Conservation (phyloP, 2,888 invertebrate genomes). For the Drosophila engyochracea region DNA sequence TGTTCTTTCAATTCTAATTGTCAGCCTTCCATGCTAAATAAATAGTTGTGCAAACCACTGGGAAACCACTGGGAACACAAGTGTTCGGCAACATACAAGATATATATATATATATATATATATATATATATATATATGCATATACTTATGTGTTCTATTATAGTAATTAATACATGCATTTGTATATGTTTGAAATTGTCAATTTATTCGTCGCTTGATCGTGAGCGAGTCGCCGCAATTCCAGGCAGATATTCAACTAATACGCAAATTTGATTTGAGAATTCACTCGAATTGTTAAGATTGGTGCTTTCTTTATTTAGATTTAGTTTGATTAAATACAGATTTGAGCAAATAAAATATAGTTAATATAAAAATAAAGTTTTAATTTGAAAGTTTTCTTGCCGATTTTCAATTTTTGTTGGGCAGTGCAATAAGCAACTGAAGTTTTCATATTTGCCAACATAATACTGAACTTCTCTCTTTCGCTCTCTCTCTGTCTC, state of each 20-base stretch:
- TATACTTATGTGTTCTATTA: not conserved
- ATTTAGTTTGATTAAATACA: not conserved
- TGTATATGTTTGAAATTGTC: too few species aligned
- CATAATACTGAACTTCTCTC: slow-evolving; percentile 12
- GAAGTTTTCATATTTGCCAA: slow-evolving; percentile 64
- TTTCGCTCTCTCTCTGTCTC: not conserved
- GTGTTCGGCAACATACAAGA: not conserved
- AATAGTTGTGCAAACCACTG: too few species aligned
- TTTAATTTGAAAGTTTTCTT: not conserved
- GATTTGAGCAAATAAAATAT: not conserved
- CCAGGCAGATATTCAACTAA: not conserved
- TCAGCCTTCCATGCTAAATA: not conserved
- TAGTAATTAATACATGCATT: not conserved
- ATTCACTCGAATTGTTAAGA: not conserved
- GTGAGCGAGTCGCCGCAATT: not conserved
- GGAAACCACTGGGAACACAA: not conserved
- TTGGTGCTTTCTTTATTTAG: not conserved
- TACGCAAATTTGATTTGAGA: not conserved
- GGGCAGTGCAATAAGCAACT: slow-evolving; percentile 47
- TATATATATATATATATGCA: not conserved
- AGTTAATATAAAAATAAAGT: not conserved
- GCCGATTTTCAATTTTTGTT: slow-evolving; percentile 5
- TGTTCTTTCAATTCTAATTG: not conserved
- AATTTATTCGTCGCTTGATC: not conserved
- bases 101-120: too few species aligned